These are phyloP conservation scores for Linepithema humile DNA, from an alignment of 1,140 invertebrate genomes.

Conservation along the genomic window DNA sequence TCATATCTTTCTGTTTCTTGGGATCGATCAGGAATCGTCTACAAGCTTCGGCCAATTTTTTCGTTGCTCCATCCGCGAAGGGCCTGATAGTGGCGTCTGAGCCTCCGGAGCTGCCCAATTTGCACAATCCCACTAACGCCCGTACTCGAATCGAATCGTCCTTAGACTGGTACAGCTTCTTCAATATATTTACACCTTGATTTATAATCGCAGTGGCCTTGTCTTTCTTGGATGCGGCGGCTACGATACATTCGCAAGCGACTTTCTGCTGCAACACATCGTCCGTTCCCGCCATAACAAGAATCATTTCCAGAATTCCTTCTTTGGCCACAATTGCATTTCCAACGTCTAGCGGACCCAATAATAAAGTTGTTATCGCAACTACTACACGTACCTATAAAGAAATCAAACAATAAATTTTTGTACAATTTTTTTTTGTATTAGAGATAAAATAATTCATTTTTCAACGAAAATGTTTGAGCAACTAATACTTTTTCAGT, in stretches of 20 bases:
- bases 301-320: conserved; percentile 98
- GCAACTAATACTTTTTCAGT: neutral
- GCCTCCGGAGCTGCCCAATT: conserved; percentile 98
- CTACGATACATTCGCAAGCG: conserved; percentile 97
- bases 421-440: neutral
- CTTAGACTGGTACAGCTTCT: conserved; percentile 96
- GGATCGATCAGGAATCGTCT: conserved; percentile 95
- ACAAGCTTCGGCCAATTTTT: conserved; percentile 97
- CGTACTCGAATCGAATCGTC: conserved; percentile 96
- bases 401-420: neutral
- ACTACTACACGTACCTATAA: conserved; percentile 89
- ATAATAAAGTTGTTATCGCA: conserved; percentile 95
- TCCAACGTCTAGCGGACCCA: conserved; percentile 97
- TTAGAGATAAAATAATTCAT: neutral
- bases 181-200: conserved; percentile 97
- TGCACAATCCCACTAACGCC: conserved; percentile 97
- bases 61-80: conserved; percentile 97
- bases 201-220: conserved; percentile 96
- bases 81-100: conserved; percentile 96
- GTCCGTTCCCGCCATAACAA: conserved; percentile 96
- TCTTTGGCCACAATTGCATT: conserved; percentile 96
- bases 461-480: neutral
- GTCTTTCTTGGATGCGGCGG: conserved; percentile 98
- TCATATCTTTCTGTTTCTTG: conserved; percentile 94
- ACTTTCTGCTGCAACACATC: conserved; percentile 95